Percentiles rank a stretch among this genome's conserved stretches.
phyloP scores from a whole-genome alignment of 2,113 vertebrate genomes.

The Xiphorhynchus elegans region DNA sequence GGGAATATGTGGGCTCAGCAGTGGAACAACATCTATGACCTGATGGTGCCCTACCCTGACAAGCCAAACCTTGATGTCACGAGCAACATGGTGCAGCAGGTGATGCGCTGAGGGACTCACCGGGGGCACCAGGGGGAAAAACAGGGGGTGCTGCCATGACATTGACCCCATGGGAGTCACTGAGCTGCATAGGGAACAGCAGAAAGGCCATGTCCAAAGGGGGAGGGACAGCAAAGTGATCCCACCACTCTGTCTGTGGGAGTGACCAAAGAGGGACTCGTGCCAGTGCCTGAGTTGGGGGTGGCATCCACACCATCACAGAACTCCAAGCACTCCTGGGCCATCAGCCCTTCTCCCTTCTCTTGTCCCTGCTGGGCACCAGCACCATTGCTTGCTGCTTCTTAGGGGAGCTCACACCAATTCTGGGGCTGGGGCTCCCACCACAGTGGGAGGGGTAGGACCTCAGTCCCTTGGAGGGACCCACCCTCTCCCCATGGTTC shows the following conservation, averaged over 20 bases:
- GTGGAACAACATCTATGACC: constrained; percentile 92
- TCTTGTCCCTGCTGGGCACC: background rate
- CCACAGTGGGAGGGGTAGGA: background rate
- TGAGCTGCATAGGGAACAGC: background rate
- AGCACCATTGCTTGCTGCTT: background rate
- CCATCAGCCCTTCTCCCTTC: background rate
- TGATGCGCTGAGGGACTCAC: constrained; percentile 36
- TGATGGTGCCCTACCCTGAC: constrained; percentile 90
- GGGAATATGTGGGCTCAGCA: constrained; percentile 98
- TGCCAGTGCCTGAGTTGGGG: background rate
- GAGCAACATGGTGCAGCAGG: constrained; percentile 81
- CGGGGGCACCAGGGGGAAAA: background rate
- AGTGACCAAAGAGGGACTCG: background rate
- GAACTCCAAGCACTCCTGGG: background rate
- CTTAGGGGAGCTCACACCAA: background rate
- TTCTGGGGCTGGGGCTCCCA: background rate
- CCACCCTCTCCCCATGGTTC: rapidly evolving
- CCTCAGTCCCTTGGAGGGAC: background rate
- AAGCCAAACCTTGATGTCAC: constrained; percentile 92
- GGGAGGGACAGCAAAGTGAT: background rate
- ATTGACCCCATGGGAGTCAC: background rate
- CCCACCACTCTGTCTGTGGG: background rate
- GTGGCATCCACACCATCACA: background rate
- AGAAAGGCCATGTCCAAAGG: background rate
- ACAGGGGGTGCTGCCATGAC: background rate